Evolutionary conservation across 2,888 invertebrate genomes (phyloP), one percentile per base, ranked within the genome.

Genomic region (Luffia ferchaultella): DNA sequence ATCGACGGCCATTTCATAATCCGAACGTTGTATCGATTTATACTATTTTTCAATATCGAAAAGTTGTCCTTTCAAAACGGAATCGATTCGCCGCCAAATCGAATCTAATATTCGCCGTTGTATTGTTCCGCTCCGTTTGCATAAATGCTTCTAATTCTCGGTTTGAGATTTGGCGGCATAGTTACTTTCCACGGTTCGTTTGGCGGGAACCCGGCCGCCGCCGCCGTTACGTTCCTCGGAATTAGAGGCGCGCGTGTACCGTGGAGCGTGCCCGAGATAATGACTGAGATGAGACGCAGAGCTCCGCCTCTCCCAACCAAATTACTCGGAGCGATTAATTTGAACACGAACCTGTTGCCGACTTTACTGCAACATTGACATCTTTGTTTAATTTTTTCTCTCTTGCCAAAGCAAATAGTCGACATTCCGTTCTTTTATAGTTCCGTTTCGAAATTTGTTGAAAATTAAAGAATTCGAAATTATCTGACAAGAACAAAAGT

Each of bases 71-170:
- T n/a, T n/a, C n/a, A n/a, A n/a, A n/a, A n/a, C n/a, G n/a, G n/a
- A n/a, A n/a, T n/a, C n/a, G n/a, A n/a, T n/a, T n/a, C n/a, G n/a
- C n/a, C n/a, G n/a, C n/a, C n/a, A n/a, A n/a, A n/a, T n/a, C n/a
- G n/a, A n/a, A n/a, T n/a, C n/a, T n/a, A n/a, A n/a, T n/a, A n/a
- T n/a, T n/a, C n/a, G n/a, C n/a, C n/a, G n/a, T n/a, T n/a, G n/a
- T n/a, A n/a, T 78, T 76, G 76, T 78, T 77, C 71, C 76, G 72
- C 65, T 73, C 72, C 69, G 73, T 73, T 78, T 72, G 67, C 69
- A 72, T 67, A 75, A 75, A 74, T 72, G 67, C 70, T 72, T 68
- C 67, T 75, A 74, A 75, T 75, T 76, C 70, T 68, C 72, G 73
- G 73, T 74, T 72, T 72, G 73, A 69, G 74, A 76, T 75, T 75